Conservation (phyloP, 2,797 vertebrate genomes). For the Borostomias antarcticus region DNA sequence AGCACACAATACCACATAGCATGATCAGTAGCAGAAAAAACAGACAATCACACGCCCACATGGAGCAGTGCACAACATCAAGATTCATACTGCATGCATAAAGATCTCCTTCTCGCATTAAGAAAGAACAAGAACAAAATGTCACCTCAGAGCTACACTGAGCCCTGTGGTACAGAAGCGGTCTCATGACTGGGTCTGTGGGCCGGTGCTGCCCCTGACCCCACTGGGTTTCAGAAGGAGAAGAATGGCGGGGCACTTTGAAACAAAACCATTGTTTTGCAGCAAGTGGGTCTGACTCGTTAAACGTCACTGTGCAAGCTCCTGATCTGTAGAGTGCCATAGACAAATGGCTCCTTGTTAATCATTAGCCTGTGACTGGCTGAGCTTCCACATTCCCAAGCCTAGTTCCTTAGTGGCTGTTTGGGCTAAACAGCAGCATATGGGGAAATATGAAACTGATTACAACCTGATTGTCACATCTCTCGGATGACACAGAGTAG, state of each 20-base stretch:
- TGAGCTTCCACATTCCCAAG: slow-evolving; percentile 67
- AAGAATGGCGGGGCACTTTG: slow-evolving; percentile 60
- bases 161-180: slow-evolving; percentile 21
- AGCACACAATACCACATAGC: no score
- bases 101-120: no score
- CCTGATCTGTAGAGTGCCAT: slow-evolving; percentile 69
- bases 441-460: no score
- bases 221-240: slow-evolving; percentile 57
- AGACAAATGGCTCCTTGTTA: slow-evolving; percentile 79
- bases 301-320: slow-evolving; percentile 74
- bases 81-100: no score
- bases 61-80: no score
- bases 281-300: slow-evolving; percentile 68
- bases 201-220: slow-evolving; percentile 66
- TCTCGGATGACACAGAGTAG: no score
- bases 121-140: slow-evolving; percentile 55
- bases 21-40: no score
- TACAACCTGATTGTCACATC: no score
- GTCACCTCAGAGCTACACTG: slow-evolving; percentile 35
- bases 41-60: no score
- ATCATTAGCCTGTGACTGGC: slow-evolving; percentile 71
- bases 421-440: no score
- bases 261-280: slow-evolving; percentile 76
- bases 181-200: slow-evolving; percentile 75
- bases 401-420: background rate